Evolutionary conservation across 2,113 vertebrate species (phyloP), one percentile per base, ranked within the genome.

Genomic region (Zingel zingel): DNA sequence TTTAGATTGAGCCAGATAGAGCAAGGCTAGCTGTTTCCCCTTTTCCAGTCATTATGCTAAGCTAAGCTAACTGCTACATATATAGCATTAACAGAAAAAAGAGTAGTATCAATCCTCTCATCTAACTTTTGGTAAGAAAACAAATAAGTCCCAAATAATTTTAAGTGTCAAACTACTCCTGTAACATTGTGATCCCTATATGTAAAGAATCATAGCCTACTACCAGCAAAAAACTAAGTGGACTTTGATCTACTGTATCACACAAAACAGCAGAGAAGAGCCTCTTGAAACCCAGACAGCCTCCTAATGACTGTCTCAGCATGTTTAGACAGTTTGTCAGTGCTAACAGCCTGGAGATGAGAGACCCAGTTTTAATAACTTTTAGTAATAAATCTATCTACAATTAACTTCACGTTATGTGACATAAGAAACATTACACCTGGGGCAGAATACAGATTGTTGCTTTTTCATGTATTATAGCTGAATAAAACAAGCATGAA

Each of bases 271-370:
- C 51, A 69, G 33, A 27, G n/a, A 73, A 69, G 45, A 2, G 25
- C 69, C 65, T 73, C 54, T 61, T 43, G 61, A 61, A 86, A 66
- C 47, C 51, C 61, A 77, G 47, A 73, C 30, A 25, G 68, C 57
- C 27, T 71, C 15, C 12, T 76, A 66, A 81, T 78, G 12, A 81
- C 51, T 19, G 30, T 58, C 59, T 67, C 72, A 56, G 39, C 86
- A 72, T 82, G 88, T 78, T 89, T 36, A 67, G 84, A 80, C 87
- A 69, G 78, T 76, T 48, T 74, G 53, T 63, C 69, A 67, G 58
- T 15, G 70, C 63, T 45, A 79, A 39, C 33, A 83, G 27, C 21
- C 61, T 33, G 54, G 14, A 66, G 67, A 87, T 50, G 33, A 79
- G 47, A 62, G 18, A 45, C 23, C 25, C 18, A 23, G 13, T 58